These are phyloP conservation scores for Amiota communis DNA, from an alignment of 2,888 invertebrate genomes.

Conservation along the genomic window DNA sequence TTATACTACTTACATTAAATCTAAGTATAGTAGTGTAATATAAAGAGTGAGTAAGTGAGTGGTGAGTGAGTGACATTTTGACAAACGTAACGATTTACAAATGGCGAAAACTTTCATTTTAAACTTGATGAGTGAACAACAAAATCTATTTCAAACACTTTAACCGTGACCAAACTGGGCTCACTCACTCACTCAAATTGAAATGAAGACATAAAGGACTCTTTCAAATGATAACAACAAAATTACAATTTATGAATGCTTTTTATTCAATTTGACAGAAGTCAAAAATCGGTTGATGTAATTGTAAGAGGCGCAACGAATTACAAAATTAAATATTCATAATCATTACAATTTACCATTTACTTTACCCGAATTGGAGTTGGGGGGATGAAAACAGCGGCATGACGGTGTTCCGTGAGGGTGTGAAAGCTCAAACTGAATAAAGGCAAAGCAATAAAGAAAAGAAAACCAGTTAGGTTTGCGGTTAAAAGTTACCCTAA, in stretches of 20 bases:
- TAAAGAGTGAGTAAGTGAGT: constrained; percentile 39
- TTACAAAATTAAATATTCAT: constrained; percentile 68
- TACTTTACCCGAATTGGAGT: background rate
- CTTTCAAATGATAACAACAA: constrained; percentile 14
- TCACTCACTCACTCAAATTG: background rate
- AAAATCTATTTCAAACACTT: background rate
- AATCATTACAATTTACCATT: constrained; percentile 44
- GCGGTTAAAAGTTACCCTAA: constrained; percentile 25
- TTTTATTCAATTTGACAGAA: constrained; percentile 50
- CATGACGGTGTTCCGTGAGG: constrained; percentile 23
- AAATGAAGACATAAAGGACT: background rate
- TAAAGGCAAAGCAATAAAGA: background rate
- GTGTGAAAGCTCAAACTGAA: background rate
- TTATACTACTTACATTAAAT: too few species aligned
- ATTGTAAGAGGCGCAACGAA: constrained; percentile 55
- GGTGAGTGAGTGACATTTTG: constrained; percentile 57
- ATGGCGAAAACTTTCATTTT: constrained; percentile 45
- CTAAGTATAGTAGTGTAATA: constrained; percentile 30
- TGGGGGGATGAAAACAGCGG: constrained; percentile 17
- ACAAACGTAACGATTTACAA: constrained; percentile 58
- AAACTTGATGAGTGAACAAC: constrained; percentile 41
- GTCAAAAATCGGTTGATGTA: constrained; percentile 20
- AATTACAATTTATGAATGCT: constrained; percentile 37
- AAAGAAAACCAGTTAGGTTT: background rate
- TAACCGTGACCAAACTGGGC: constrained; percentile 4